Percentiles rank a stretch among this genome's conserved stretches.
phyloP scores from a whole-genome alignment of 2,797 vertebrate species.

The Gorsachius magnificus region DNA sequence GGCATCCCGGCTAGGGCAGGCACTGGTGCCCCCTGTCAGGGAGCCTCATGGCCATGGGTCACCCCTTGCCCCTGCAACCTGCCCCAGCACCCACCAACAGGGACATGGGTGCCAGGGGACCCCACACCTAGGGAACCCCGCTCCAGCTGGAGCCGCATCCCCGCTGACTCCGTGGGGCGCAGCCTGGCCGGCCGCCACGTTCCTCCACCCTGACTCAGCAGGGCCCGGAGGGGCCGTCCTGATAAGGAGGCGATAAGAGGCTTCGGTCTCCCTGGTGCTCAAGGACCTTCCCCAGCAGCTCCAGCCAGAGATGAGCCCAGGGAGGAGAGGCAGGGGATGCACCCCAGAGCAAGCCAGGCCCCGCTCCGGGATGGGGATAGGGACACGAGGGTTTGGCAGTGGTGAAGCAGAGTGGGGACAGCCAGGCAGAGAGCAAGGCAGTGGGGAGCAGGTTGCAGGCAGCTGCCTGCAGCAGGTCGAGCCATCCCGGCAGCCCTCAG shows the following conservation, averaged over 20 bases:
- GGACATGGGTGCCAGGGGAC: background rate
- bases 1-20: too few species aligned
- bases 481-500: background rate
- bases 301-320: accelerated
- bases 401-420: background rate
- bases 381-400: accelerated
- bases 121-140: background rate
- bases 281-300: constrained; percentile 13
- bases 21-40: background rate
- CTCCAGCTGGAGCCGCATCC: background rate
- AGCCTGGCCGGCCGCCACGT: constrained; percentile 20
- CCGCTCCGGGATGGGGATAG: accelerated
- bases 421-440: background rate
- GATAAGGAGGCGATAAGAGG: constrained; percentile 37
- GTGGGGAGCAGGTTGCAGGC: background rate
- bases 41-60: accelerated
- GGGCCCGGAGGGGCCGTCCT: background rate
- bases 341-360: background rate
- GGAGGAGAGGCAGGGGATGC: background rate
- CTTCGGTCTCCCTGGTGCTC: background rate
- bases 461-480: background rate
- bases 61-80: background rate
- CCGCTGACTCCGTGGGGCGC: background rate
- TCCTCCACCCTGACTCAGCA: constrained; percentile 59
- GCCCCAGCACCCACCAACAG: background rate